A percentile compares a stretch with the other conserved stretches of the same genome.
Conservation (phyloP, 1,140 invertebrate species). For the Matsumurasca onukii region DNA sequence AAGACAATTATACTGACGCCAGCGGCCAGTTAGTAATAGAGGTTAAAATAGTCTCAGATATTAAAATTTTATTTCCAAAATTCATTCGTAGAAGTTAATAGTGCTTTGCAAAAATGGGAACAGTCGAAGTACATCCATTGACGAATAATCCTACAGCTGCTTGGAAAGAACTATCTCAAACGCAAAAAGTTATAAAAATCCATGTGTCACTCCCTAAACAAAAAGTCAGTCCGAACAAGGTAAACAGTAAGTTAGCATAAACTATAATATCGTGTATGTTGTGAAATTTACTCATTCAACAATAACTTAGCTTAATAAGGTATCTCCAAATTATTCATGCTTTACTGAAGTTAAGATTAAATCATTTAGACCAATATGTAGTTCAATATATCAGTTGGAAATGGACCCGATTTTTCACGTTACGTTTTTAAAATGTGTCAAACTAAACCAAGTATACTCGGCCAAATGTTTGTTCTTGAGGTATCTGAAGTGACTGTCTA, state of each 20-base stretch:
- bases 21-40: no score
- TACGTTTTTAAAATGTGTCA: background rate
- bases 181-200: slow-evolving; percentile 67
- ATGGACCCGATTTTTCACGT: background rate
- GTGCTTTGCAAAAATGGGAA: no score
- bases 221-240: slow-evolving; percentile 23
- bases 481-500: no score
- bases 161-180: slow-evolving; percentile 63
- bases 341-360: background rate
- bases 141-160: slow-evolving; percentile 65
- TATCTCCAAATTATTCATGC: background rate
- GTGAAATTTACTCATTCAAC: background rate
- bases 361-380: background rate
- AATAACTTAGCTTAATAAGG: background rate
- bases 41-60: no score
- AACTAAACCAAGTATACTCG: no score
- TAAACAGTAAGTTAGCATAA: background rate
- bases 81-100: no score
- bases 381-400: background rate
- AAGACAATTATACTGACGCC: no score
- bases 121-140: slow-evolving; percentile 60
- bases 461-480: no score
- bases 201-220: slow-evolving; percentile 56
- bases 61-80: no score
- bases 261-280: background rate